These are phyloP conservation scores for Augochlora pura DNA, from an alignment of 1,140 invertebrate genomes.

Conservation along the genomic window DNA sequence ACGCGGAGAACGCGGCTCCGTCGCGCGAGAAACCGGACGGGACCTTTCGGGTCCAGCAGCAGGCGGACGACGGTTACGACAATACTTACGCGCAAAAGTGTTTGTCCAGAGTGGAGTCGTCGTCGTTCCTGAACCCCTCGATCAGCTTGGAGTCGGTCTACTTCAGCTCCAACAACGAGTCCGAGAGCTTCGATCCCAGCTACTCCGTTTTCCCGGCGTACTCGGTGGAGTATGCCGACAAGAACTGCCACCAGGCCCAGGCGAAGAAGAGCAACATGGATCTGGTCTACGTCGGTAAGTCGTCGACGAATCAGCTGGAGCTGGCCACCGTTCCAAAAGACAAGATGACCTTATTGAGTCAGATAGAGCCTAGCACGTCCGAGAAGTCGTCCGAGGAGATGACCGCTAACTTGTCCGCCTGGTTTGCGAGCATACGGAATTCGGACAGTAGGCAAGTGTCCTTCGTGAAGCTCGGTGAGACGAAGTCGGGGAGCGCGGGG, in stretches of 20 bases:
- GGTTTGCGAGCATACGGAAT: constrained; percentile 75
- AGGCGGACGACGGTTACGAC: constrained; percentile 28
- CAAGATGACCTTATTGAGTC: constrained; percentile 71
- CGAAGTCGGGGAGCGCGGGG: constrained; percentile 14
- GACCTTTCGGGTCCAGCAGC: background rate
- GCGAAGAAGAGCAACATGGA: constrained; percentile 35
- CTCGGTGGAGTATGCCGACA: constrained; percentile 3
- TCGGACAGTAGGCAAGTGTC: constrained; percentile 6
- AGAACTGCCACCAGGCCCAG: constrained; percentile 15
- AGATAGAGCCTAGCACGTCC: constrained; percentile 68
- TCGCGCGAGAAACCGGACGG: constrained; percentile 5
- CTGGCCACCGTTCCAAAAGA: constrained; percentile 59
- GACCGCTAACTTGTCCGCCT: constrained; percentile 72
- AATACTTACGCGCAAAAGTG: constrained; percentile 39
- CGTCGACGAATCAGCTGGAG: constrained; percentile 52
- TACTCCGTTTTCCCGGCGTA: constrained; percentile 24
- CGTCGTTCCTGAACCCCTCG: constrained; percentile 42
- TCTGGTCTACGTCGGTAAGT: constrained; percentile 57
- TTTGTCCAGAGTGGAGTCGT: constrained; percentile 27
- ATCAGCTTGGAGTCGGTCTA: constrained; percentile 28
- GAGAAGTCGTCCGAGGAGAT: constrained; percentile 65
- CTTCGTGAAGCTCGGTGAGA: constrained; percentile 16
- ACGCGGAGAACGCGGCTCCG: background rate
- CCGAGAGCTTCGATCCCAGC: constrained; percentile 9
- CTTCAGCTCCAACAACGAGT: constrained; percentile 10